A percentile compares a stretch with the other conserved stretches of the same genome.
These are phyloP conservation scores for Oscheius onirici DNA, from an alignment of 2,888 invertebrate genomes.

Conservation along the genomic window DNA sequence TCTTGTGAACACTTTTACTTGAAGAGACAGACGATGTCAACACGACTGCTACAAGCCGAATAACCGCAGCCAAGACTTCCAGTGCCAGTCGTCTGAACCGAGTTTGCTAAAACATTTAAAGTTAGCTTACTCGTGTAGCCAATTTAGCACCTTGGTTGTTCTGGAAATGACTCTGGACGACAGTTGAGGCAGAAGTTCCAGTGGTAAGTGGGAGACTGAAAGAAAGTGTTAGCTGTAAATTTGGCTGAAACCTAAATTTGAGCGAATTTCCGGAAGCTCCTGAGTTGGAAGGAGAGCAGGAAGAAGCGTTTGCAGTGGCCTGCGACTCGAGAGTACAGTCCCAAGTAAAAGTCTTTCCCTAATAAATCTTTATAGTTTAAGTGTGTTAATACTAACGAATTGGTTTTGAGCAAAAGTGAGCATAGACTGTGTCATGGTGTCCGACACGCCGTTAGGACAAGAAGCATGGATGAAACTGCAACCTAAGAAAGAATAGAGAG, in stretches of 20 bases:
- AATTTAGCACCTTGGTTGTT: background rate
- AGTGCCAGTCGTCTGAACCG: background rate
- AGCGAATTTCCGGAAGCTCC: conserved; percentile 39
- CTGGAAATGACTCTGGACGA: conserved; percentile 5
- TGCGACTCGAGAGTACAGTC: conserved; percentile 39
- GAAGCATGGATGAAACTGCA: background rate
- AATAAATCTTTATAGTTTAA: conserved; percentile 1
- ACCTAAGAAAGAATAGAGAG: background rate
- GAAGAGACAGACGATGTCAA: conserved; percentile 45
- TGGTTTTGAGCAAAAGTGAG: background rate
- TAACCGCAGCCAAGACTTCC: conserved; percentile 38
- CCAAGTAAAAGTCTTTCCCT: conserved; percentile 34
- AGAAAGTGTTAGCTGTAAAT: background rate
- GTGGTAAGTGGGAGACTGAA: conserved; percentile 25
- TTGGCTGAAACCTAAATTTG: conserved; percentile 37
- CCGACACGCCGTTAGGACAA: conserved; percentile 16
- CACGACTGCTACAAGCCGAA: conserved; percentile 34
- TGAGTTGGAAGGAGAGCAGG: conserved; percentile 36
- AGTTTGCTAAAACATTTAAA: background rate
- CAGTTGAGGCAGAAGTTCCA: background rate
- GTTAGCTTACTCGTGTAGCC: background rate
- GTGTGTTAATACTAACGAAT: conserved; percentile 27
- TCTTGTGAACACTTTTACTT: conserved; percentile 25
- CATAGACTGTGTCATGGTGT: conserved; percentile 23
- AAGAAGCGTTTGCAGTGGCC: conserved; percentile 32